phyloP scores from a whole-genome alignment of 2,113 vertebrate genomes.

The Tragelaphus strepsiceros region DNA sequence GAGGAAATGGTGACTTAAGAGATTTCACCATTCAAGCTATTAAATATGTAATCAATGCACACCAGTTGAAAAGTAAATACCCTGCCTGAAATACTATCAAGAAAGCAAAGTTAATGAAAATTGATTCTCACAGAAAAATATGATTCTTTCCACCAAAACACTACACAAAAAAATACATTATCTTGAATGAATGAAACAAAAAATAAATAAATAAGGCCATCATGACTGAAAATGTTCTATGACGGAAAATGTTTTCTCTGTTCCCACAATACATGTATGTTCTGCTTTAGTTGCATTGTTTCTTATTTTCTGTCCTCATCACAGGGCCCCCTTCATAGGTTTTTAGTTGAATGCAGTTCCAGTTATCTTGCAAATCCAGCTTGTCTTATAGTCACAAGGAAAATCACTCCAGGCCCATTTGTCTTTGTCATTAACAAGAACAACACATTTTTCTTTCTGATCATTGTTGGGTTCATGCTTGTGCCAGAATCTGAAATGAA shows the following conservation, averaged over 20 bases:
- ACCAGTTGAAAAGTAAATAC: not conserved
- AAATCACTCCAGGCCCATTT: constrained; percentile 49
- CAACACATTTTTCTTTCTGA: constrained; percentile 21
- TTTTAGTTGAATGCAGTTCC: not conserved
- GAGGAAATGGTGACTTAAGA: not conserved
- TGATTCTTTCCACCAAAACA: not conserved
- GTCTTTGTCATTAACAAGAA: constrained; percentile 15
- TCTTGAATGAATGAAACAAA: not conserved
- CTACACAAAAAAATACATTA: not conserved
- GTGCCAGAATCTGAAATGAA: constrained; percentile 57
- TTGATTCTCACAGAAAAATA: not conserved
- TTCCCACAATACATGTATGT: not conserved
- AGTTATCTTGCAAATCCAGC: constrained; percentile 45
- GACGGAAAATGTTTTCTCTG: not conserved
- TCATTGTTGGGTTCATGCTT: not conserved
- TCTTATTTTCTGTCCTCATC: not conserved
- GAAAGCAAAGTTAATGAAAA: constrained; percentile 2
- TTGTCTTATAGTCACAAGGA: constrained; percentile 19
- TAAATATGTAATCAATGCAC: not conserved
- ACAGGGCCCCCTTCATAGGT: not conserved
- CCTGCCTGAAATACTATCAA: not conserved
- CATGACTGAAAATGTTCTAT: not conserved
- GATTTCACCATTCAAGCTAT: not conserved
- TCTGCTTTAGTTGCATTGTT: not conserved
- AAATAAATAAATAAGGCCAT: not conserved